These are phyloP conservation scores for Campaea margaritaria DNA, from an alignment of 2,888 invertebrate species.

Conservation along the genomic window DNA sequence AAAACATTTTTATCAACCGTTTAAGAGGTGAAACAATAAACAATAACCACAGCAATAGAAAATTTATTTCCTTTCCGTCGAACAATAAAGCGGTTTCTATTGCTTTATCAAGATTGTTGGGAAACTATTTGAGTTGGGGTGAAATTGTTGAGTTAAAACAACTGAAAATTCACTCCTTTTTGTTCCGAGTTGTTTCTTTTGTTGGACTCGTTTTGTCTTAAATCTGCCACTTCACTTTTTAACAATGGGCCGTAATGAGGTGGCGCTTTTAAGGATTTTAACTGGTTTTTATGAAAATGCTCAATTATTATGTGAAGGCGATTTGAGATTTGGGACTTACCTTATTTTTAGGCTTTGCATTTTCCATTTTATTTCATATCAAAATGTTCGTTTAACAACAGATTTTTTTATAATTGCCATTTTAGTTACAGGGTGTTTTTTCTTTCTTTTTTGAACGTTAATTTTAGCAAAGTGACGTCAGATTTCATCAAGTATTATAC, in stretches of 20 bases:
- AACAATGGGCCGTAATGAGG: slow-evolving; percentile 36
- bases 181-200: slow-evolving; percentile 34
- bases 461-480: background rate
- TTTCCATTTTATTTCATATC: too few species aligned
- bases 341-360: background rate
- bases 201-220: slow-evolving; percentile 32
- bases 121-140: slow-evolving; percentile 46
- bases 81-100: slow-evolving; percentile 38
- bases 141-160: slow-evolving; percentile 28
- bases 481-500: too few species aligned
- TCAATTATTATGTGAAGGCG: slow-evolving; percentile 25
- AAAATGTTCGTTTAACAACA: too few species aligned
- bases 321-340: slow-evolving; percentile 9
- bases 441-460: background rate
- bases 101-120: slow-evolving; percentile 52
- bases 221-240: slow-evolving; percentile 35
- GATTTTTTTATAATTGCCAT: too few species aligned
- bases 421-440: too few species aligned
- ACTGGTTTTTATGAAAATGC: slow-evolving; percentile 21
- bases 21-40: slow-evolving; percentile 28
- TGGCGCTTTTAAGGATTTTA: slow-evolving; percentile 24
- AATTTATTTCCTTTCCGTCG: slow-evolving; percentile 36
- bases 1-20: slow-evolving; percentile 17
- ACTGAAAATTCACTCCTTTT: slow-evolving; percentile 32
- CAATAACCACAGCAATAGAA: slow-evolving; percentile 34